Conservation (phyloP, 2,797 vertebrate species). For the Pseudomugil tenellus region DNA sequence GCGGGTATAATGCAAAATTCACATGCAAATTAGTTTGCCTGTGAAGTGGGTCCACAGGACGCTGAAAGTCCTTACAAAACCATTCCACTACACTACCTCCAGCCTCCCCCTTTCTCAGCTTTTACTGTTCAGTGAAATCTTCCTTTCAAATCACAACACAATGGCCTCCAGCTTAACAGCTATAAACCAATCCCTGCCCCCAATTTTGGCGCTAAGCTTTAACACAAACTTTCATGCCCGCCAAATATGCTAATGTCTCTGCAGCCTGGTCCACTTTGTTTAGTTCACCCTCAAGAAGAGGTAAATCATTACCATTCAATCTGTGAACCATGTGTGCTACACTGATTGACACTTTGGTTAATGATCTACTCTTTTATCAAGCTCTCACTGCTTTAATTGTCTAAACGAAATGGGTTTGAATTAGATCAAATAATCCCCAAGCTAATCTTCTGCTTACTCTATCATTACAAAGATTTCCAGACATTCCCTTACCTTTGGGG, state of each 20-base stretch:
- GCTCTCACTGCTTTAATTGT: slow-evolving; percentile 26
- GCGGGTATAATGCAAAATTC: slow-evolving; percentile 14
- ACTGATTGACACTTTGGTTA: slow-evolving; percentile 60
- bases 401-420: slow-evolving; percentile 13
- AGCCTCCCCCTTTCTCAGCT: slow-evolving; percentile 11
- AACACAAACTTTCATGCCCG: slow-evolving; percentile 87
- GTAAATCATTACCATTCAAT: slow-evolving; percentile 65
- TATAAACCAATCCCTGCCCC: slow-evolving; percentile 64
- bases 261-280: slow-evolving; percentile 56
- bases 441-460: background rate
- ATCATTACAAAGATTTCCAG: background rate
- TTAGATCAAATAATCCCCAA: background rate
- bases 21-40: slow-evolving; percentile 72
- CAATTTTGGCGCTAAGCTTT: slow-evolving; percentile 84
- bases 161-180: slow-evolving; percentile 60
- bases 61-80: slow-evolving; percentile 63
- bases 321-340: slow-evolving; percentile 18
- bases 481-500: slow-evolving; percentile 87
- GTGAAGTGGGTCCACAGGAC: slow-evolving; percentile 67
- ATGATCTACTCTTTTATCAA: slow-evolving; percentile 57
- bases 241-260: slow-evolving; percentile 86
- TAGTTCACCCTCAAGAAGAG: slow-evolving; percentile 19
- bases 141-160: slow-evolving; percentile 74
- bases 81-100: slow-evolving; percentile 31
- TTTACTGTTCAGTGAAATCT: slow-evolving; percentile 70